Evolutionary conservation across 2,888 invertebrate species (phyloP), one percentile per base, ranked within the genome.

Genomic region (Caradrina clavipalpis): DNA sequence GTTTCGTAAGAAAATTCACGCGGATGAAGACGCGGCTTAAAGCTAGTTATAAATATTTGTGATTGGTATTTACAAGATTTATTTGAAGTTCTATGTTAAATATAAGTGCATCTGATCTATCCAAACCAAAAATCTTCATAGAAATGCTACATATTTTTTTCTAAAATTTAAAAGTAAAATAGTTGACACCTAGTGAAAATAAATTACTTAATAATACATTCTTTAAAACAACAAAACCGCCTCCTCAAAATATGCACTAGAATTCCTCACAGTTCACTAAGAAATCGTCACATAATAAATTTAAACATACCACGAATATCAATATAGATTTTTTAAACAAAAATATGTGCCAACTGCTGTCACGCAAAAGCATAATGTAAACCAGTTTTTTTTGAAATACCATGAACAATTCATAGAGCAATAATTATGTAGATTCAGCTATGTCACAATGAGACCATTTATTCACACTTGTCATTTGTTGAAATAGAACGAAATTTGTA

Each of bases 381-480:
- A 57, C 62, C 54, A 59, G 73, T 76, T 73, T 71, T 64, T 83
- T 83, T 83, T 78, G 83, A 45, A 45, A 5, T 1, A 51, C 67
- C 62, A 70, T 69, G 55, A 66, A 81, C 84, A 79, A 81, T 83
- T 79, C 69, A 75, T 83, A 73, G 66, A 75, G 58, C 62, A 66
- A 79, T 81, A 78, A 81, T 79, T 82, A 84, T 84, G 83, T 73
- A 61, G 54, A 84, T 82, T 61, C 42, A 56, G 54, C 61, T 66
- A 74, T 81, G 75, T 76, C 60, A 84, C 83, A 84, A 84, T 81
- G 73, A 73, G 73, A 8, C 77, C 51, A 82, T 84, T 73, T 81
- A 74, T 84, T 78, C 73, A 73, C 83, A 84, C 85, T 84, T 81
- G 81, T 78, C 80, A 62, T 72, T 70, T 62, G 54, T 19, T 57